Conservation (phyloP, 2,888 invertebrate species). For the Caenorhabditis sinica region DNA sequence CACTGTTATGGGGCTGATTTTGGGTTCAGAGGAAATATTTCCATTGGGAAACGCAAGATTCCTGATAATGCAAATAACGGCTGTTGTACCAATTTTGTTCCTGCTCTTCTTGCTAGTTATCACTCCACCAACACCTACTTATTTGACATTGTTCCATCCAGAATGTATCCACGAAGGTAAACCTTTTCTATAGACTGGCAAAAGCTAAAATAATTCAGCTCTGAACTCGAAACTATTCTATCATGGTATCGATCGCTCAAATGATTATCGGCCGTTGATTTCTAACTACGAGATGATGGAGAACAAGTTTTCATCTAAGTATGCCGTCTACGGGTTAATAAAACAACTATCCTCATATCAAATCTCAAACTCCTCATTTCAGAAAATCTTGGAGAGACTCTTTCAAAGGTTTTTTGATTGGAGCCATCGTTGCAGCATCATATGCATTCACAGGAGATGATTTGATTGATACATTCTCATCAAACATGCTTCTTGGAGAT, state of each 20-base stretch:
- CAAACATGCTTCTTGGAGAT: slow-evolving; percentile 75
- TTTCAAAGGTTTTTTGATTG: slow-evolving; percentile 79
- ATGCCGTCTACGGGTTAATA: slow-evolving; percentile 36
- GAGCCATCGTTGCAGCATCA: slow-evolving; percentile 78
- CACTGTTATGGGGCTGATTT: slow-evolving; percentile 80
- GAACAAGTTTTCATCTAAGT: slow-evolving; percentile 31
- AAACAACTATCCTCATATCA: neutral
- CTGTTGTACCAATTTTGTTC: slow-evolving; percentile 73
- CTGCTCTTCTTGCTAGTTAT: slow-evolving; percentile 73
- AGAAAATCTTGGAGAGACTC: slow-evolving; percentile 63
- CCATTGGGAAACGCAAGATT: slow-evolving; percentile 68
- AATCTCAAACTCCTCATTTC: neutral
- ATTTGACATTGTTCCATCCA: slow-evolving; percentile 52
- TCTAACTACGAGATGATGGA: slow-evolving; percentile 55
- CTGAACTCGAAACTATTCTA: slow-evolving; percentile 68
- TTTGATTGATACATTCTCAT: slow-evolving; percentile 82
- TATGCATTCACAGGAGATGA: slow-evolving; percentile 83
- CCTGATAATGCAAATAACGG: slow-evolving; percentile 67
- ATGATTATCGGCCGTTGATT: slow-evolving; percentile 53
- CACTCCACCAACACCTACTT: slow-evolving; percentile 77
- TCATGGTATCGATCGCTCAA: slow-evolving; percentile 59
- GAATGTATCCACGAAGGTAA: slow-evolving; percentile 62
- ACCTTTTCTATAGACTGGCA: neutral
- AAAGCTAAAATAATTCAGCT: slow-evolving; percentile 42
- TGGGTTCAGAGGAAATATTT: slow-evolving; percentile 79